Evolutionary conservation across 1,140 invertebrate genomes (phyloP).

Genomic region (Ganaspis sp.): DNA sequence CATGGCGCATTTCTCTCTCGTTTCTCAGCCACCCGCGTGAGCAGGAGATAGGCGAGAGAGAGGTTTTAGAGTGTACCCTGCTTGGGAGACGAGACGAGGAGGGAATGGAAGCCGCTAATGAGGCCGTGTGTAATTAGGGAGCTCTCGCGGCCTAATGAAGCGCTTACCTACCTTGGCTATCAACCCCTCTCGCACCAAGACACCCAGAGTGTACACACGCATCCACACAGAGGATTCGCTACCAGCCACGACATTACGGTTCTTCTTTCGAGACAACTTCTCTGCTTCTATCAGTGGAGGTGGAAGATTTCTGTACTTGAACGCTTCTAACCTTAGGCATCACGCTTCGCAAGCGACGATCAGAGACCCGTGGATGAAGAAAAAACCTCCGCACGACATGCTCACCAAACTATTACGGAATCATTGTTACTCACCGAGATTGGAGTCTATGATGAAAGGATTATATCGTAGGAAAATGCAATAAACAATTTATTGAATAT

Average conservation of each 20-base stretch:
- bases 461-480: too few relatives aligned
- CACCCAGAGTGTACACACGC: slow-evolving; percentile 46
- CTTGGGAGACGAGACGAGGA: slow-evolving; percentile 13
- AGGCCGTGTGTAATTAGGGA: slow-evolving; percentile 76
- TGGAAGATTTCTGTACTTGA: too few relatives aligned
- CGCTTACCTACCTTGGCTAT: slow-evolving; percentile 74
- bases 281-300: slow-evolving; percentile 62
- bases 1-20: not conserved
- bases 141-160: slow-evolving; percentile 77
- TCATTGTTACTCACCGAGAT: too few relatives aligned
- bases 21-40: slow-evolving; percentile 19
- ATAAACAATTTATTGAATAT: too few relatives aligned
- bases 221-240: slow-evolving; percentile 47
- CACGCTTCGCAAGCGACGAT: slow-evolving; percentile 56
- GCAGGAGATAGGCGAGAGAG: slow-evolving; percentile 28
- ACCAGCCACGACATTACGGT: slow-evolving; percentile 56
- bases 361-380: slow-evolving; percentile 39
- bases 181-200: slow-evolving; percentile 42
- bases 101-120: slow-evolving; percentile 73
- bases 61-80: slow-evolving; percentile 48
- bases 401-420: too few relatives aligned
- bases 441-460: too few relatives aligned
- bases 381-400: slow-evolving; percentile 42
- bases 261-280: slow-evolving; percentile 58
- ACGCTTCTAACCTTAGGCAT: slow-evolving; percentile 66